phyloP scores from a whole-genome alignment of 2,797 vertebrate species.

The Mycteria americana region DNA sequence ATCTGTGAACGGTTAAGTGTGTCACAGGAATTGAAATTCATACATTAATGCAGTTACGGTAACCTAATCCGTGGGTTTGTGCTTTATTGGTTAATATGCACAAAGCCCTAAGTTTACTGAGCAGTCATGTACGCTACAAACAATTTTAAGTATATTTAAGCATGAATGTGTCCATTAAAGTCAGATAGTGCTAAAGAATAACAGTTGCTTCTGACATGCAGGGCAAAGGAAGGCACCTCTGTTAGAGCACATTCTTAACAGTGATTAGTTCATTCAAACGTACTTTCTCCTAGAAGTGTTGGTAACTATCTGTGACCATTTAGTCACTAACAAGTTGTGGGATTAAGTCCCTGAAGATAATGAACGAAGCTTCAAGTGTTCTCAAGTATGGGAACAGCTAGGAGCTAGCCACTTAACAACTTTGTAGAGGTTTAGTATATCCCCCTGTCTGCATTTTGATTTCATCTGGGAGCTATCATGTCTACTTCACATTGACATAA shows the following conservation, averaged over 20 bases:
- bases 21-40: neutral
- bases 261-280: neutral
- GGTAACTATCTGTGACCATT: neutral
- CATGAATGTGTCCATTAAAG: neutral
- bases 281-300: neutral
- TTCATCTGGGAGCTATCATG: neutral
- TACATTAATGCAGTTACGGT: neutral
- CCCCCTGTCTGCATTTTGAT: neutral
- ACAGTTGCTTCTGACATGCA: neutral
- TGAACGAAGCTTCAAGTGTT: neutral
- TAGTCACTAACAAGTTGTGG: neutral
- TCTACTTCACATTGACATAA: neutral
- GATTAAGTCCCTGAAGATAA: neutral
- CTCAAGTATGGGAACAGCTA: neutral
- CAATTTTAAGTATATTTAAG: neutral
- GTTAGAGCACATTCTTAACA: neutral
- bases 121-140: neutral
- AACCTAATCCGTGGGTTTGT: neutral
- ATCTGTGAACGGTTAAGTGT: fast-evolving
- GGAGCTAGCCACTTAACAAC: neutral
- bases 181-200: neutral
- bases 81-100: neutral
- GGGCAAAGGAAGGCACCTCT: neutral
- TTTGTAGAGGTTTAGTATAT: neutral
- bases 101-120: neutral